These are phyloP conservation scores for Myoxocephalus aenaeus DNA, from an alignment of 2,797 vertebrate species.

Conservation along the genomic window DNA sequence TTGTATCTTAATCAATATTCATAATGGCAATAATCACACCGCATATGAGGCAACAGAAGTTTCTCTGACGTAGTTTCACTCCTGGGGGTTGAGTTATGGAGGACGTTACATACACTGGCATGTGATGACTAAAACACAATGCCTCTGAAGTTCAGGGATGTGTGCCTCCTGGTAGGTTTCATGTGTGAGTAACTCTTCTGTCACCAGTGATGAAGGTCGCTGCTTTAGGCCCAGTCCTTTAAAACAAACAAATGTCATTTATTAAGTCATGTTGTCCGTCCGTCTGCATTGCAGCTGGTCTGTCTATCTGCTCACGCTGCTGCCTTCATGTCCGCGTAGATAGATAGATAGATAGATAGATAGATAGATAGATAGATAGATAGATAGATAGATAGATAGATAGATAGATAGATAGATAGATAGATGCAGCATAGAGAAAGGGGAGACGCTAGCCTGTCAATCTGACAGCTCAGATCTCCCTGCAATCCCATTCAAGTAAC, in stretches of 20 bases:
- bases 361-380: slow-evolving; percentile 28
- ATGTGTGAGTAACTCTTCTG: slow-evolving; percentile 71
- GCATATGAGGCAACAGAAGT: slow-evolving; percentile 18
- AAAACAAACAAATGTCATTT: slow-evolving; percentile 75
- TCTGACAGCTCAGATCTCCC: slow-evolving; percentile 66
- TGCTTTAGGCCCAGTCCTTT: slow-evolving; percentile 67
- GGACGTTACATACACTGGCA: slow-evolving; percentile 51
- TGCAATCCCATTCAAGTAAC: slow-evolving; percentile 78
- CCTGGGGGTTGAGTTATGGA: slow-evolving; percentile 50
- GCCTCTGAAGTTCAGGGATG: slow-evolving; percentile 65
- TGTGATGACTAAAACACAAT: slow-evolving; percentile 69
- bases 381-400: neutral
- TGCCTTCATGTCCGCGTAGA: slow-evolving; percentile 18
- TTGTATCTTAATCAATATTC: slow-evolving; percentile 67
- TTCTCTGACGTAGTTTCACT: slow-evolving; percentile 57
- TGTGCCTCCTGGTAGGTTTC: slow-evolving; percentile 70
- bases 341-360: slow-evolving; percentile 40
- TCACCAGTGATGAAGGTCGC: slow-evolving; percentile 70
- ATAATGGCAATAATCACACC: slow-evolving; percentile 46
- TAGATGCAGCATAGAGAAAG: neutral
- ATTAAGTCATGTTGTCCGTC: slow-evolving; percentile 61
- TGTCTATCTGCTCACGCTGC: slow-evolving; percentile 22
- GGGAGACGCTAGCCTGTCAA: slow-evolving; percentile 50
- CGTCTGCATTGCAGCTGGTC: slow-evolving; percentile 34
- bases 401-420: neutral